phyloP scores from a whole-genome alignment of 2,113 vertebrate genomes.

The Illadopsis cleaveri region DNA sequence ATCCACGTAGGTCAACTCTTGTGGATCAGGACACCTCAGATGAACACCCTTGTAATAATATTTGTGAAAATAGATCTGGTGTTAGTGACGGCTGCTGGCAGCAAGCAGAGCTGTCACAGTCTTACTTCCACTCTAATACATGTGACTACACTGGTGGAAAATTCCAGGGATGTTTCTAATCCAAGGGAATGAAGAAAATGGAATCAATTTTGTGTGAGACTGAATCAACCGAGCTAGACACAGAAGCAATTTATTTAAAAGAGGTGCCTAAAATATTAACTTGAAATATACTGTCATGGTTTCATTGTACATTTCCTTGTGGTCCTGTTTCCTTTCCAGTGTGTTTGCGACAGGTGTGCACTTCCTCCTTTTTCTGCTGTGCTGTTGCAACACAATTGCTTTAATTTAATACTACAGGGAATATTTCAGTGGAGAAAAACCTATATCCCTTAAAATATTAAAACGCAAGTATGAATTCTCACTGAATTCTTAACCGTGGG shows the following conservation, averaged over 20 bases:
- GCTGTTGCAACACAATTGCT: neutral
- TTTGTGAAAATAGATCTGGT: slow-evolving; percentile 63
- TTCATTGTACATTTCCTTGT: neutral
- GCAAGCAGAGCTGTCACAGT: neutral
- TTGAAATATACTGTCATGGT: neutral
- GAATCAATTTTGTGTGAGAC: neutral
- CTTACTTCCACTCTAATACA: neutral
- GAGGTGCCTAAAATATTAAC: neutral
- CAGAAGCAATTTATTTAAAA: neutral
- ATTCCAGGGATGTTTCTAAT: neutral
- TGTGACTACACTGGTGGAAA: neutral
- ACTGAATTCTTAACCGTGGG: neutral
- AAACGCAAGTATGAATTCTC: neutral
- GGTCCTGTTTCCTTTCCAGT: neutral
- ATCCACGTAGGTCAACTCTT: slow-evolving; percentile 53
- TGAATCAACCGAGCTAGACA: neutral
- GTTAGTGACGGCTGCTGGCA: slow-evolving; percentile 44
- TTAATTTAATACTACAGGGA: neutral
- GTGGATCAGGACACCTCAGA: slow-evolving; percentile 56
- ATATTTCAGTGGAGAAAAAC: neutral
- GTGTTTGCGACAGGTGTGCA: neutral
- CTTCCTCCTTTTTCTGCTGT: neutral
- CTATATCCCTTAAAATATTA: neutral
- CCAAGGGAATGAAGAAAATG: neutral
- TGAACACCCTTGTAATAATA: slow-evolving; percentile 58